Percentiles rank a stretch among this genome's conserved stretches.
Evolutionary conservation across 2,113 vertebrate genomes (phyloP).

Genomic region (Silurus meridionalis): DNA sequence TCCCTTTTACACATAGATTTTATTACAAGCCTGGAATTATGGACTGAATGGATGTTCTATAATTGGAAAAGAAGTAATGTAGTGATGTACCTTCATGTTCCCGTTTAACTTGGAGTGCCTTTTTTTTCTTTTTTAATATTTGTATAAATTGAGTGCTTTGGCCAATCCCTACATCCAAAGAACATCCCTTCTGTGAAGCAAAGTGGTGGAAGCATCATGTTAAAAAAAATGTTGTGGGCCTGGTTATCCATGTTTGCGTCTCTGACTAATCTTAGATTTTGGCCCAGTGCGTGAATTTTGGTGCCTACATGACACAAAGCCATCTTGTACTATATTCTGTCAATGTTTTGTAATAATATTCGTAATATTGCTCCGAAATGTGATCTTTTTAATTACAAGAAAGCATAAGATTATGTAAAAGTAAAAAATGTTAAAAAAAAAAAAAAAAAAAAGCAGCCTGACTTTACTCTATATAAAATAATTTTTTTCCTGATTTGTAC

Average conservation of each 20-base stretch:
- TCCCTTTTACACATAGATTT: background rate
- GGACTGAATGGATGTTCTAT: background rate
- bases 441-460: background rate
- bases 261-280: background rate
- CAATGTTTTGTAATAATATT: background rate
- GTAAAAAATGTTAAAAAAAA: background rate
- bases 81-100: background rate
- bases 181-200: background rate
- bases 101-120: background rate
- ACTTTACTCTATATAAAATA: background rate
- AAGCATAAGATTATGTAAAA: background rate
- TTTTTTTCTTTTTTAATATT: background rate
- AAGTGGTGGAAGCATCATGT: background rate
- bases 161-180: background rate
- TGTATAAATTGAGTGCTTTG: background rate
- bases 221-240: background rate
- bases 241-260: background rate
- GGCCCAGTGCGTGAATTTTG: background rate
- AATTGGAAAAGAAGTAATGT: background rate
- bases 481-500: background rate
- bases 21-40: background rate
- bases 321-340: background rate
- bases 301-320: background rate
- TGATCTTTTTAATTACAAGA: background rate
- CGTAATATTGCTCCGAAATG: background rate